A percentile compares a stretch with the other conserved stretches of the same genome.
Conservation (phyloP, 2,888 invertebrate species). For the Malachius bipustulatus region DNA sequence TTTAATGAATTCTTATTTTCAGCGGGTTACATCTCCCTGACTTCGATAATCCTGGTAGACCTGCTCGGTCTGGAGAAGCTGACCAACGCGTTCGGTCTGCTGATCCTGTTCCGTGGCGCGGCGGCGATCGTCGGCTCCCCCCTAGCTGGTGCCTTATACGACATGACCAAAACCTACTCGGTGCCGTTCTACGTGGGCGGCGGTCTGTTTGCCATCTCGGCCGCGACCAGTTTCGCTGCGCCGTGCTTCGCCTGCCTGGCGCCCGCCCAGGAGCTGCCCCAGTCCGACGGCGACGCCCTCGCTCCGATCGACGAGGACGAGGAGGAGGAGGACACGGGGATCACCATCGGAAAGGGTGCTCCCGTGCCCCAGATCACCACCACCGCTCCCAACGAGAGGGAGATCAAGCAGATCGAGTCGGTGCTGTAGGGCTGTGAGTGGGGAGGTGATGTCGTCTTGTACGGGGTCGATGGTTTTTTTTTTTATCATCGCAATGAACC, state of each 20-base stretch:
- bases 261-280: conserved; percentile 34
- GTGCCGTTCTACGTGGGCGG: conserved; percentile 90
- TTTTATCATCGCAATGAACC: no score
- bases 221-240: conserved; percentile 72
- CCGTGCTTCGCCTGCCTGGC: conserved; percentile 54
- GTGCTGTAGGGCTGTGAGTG: conserved; percentile 51
- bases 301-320: conserved; percentile 76
- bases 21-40: conserved; percentile 96
- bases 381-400: conserved; percentile 47
- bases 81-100: conserved; percentile 92
- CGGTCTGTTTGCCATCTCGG: conserved; percentile 72
- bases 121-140: conserved; percentile 83
- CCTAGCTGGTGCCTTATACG: conserved; percentile 79
- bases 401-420: conserved; percentile 61
- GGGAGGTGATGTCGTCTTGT: conserved; percentile 6
- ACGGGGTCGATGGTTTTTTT: no score
- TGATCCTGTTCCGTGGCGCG: conserved; percentile 90
- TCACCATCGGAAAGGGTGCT: conserved; percentile 46
- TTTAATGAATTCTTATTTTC: no score
- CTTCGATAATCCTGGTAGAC: conserved; percentile 95
- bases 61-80: conserved; percentile 88
- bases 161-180: conserved; percentile 73
- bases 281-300: conserved; percentile 47
- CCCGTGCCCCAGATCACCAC: conserved; percentile 61
- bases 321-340: conserved; percentile 56